Base-by-base conservation (phyloP, 2,888 invertebrate genomes). In the Spodoptera exigua region DNA sequence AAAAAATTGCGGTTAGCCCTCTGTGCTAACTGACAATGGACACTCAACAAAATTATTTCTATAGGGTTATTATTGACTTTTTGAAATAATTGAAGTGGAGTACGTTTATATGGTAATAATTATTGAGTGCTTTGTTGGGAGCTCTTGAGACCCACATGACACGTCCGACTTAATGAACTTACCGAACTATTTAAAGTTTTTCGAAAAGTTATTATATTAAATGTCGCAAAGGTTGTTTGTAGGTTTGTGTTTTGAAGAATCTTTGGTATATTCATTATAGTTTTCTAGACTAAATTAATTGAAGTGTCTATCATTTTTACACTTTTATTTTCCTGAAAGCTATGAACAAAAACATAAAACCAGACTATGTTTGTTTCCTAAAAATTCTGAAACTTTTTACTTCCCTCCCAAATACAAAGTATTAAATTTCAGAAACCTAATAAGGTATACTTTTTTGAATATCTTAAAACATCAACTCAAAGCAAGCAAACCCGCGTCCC, bases 61-160 rank as follows among this genome's bases (percentile, higher is more conserved):
- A 70, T 73, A 61, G 27, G 18, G 18, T 11, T 57, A 54, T 75
- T 70, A 78, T 76, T 78, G 73, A 78, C 62, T 76, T 65, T 68
- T 66, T 76, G 41, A 70, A 62, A 65, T 69, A 64, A 72, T 69
- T 76, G 60, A 66, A 66, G 60, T 35, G 51, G 16, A 57, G 60
- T 70, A 66, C 37, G 59, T 66, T 65, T 57, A 63, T 62, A 35
- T 35, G 45, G 44, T 39, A 56, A 48, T 73, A 76, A 76, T 76
- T 76, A 63, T 55, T 40, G 59, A 46, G 12, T 5, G 54, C 36
- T 69, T 70, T 76, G 70, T 76, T 34, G 36, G 17, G 12, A 27
- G 43, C 12, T 48, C 45, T 60, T 64, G 43, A 56, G 43, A 47
- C 43, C 34, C 47, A 61, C 76, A 70, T 67, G 68, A 69, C 66